Percentiles rank a stretch among this genome's conserved stretches.
phyloP scores from a whole-genome alignment of 1,140 invertebrate species.

The Acromyrmex heyeri region DNA sequence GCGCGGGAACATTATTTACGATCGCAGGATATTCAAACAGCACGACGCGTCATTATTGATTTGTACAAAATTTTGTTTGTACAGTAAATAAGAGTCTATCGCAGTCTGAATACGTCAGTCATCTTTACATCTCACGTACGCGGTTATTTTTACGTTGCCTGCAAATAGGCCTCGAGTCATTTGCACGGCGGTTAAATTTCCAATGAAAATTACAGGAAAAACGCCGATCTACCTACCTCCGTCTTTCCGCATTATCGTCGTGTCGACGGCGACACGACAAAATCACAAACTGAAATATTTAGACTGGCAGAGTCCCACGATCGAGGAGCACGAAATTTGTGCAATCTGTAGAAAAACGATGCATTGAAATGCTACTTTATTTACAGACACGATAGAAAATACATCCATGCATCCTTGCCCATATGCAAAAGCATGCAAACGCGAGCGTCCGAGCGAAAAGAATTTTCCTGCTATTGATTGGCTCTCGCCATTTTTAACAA shows the following conservation, averaged over 20 bases:
- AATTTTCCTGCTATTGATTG: constrained; percentile 4
- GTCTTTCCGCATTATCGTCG: constrained; percentile 23
- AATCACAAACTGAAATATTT: constrained; percentile 43
- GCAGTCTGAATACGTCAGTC: not conserved
- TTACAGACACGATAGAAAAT: constrained; percentile 41
- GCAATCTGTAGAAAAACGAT: constrained; percentile 26
- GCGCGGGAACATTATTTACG: not conserved
- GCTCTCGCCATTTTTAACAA: not conserved
- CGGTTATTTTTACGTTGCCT: constrained; percentile 14
- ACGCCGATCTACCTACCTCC: not conserved
- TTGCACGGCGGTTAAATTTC: constrained; percentile 3
- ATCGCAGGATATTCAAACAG: not conserved
- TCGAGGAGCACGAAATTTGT: not conserved
- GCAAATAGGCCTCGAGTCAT: constrained; percentile 11
- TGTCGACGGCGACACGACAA: not conserved
- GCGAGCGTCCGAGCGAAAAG: constrained; percentile 5
- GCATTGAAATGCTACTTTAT: constrained; percentile 36
- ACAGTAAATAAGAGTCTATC: not conserved
- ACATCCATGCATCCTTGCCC: not conserved
- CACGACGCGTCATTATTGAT: not conserved
- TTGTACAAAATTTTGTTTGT: constrained; percentile 17
- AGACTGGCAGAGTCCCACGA: constrained; percentile 43
- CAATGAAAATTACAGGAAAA: constrained; percentile 26
- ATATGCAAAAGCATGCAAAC: not conserved
- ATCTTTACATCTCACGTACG: not conserved